These are phyloP conservation scores for Apotomis betuletana DNA, from an alignment of 2,888 invertebrate species.

Conservation along the genomic window DNA sequence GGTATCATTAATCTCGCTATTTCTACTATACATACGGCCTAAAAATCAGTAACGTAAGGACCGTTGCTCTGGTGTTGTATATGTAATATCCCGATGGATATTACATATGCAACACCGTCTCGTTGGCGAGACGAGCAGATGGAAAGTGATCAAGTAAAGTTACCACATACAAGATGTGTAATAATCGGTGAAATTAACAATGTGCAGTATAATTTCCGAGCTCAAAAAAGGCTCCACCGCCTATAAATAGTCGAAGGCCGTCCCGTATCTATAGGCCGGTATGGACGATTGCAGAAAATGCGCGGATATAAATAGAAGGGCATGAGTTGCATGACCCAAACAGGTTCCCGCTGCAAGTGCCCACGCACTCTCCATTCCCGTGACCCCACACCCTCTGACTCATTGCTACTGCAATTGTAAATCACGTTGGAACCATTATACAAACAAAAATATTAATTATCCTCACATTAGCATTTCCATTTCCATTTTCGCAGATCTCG, in stretches of 20 bases:
- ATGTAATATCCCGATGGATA: no score
- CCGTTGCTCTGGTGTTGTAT: no score
- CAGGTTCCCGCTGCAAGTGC: slow-evolving; percentile 75
- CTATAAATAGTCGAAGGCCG: slow-evolving; percentile 66
- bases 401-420: slow-evolving; percentile 49
- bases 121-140: no score
- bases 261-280: slow-evolving; percentile 51
- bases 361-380: slow-evolving; percentile 69
- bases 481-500: not conserved
- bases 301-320: slow-evolving; percentile 73
- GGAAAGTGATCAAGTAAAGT: no score
- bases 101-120: no score
- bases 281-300: slow-evolving; percentile 66
- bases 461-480: no score
- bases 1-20: not conserved
- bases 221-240: slow-evolving; percentile 44
- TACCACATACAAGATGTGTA: no score
- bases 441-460: no score
- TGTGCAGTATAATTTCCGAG: not conserved
- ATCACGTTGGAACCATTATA: no score
- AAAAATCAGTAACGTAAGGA: no score
- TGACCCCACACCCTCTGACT: slow-evolving; percentile 69
- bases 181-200: not conserved
- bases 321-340: slow-evolving; percentile 78
- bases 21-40: not conserved